These are phyloP conservation scores for Urocitellus parryii DNA, from an alignment of 2,113 vertebrate species.

Conservation along the genomic window DNA sequence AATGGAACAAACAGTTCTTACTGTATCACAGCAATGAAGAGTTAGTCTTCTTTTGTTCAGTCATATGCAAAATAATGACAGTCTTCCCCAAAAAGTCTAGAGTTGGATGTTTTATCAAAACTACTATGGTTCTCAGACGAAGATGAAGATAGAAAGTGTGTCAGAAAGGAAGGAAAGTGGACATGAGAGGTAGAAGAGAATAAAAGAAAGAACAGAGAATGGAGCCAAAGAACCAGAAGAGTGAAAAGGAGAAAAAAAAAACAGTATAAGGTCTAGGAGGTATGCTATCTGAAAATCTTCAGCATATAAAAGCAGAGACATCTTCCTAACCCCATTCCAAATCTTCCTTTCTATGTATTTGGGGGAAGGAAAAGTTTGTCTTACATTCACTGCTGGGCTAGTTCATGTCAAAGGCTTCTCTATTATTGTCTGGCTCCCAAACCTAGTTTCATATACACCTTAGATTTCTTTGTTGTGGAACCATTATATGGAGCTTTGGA, in stretches of 20 bases:
- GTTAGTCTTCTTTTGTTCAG: background rate
- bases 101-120: background rate
- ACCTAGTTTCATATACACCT: background rate
- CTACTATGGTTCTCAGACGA: background rate
- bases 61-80: background rate
- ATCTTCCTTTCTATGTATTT: background rate
- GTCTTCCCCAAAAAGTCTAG: background rate
- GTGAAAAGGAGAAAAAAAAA: background rate
- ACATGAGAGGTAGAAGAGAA: background rate
- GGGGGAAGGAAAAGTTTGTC: background rate
- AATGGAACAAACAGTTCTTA: background rate
- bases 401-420: background rate
- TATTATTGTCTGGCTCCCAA: background rate
- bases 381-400: background rate
- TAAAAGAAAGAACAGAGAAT: background rate
- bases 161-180: background rate
- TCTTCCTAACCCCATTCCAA: background rate
- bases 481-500: background rate
- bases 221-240: background rate
- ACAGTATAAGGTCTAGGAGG: background rate
- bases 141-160: background rate
- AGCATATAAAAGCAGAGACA: background rate
- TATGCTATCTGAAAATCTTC: background rate
- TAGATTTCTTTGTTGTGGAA: background rate
- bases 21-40: background rate